phyloP scores from a whole-genome alignment of 2,797 vertebrate genomes.

The Molossus molossus region DNA sequence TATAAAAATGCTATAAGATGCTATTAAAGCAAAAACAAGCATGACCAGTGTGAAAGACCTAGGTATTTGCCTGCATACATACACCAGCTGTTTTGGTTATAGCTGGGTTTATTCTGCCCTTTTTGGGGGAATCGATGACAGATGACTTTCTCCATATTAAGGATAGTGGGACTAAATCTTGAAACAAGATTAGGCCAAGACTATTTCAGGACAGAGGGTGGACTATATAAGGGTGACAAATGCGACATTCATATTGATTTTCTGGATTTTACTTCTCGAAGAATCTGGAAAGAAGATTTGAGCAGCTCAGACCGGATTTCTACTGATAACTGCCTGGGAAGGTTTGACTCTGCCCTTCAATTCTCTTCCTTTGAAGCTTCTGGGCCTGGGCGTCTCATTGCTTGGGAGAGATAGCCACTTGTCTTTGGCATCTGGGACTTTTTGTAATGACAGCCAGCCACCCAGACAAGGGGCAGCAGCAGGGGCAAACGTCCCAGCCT shows the following conservation, averaged over 20 bases:
- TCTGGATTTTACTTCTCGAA: slow-evolving; percentile 67
- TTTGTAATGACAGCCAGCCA: slow-evolving; percentile 16
- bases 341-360: background rate
- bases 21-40: slow-evolving; percentile 17
- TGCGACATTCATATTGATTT: slow-evolving; percentile 52
- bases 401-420: background rate
- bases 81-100: background rate
- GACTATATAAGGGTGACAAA: background rate
- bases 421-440: slow-evolving; percentile 29
- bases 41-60: background rate
- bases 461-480: background rate
- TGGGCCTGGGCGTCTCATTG: slow-evolving; percentile 11
- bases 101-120: background rate
- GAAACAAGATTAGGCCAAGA: slow-evolving; percentile 33
- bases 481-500: slow-evolving; percentile 12
- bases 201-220: slow-evolving; percentile 46
- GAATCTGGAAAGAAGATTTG: slow-evolving; percentile 70
- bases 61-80: background rate
- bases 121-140: slow-evolving; percentile 15
- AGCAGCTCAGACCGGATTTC: slow-evolving; percentile 64
- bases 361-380: slow-evolving; percentile 8
- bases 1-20: background rate
- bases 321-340: background rate
- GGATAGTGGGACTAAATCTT: background rate
- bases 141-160: background rate